A percentile compares a stretch with the other conserved stretches of the same genome.
Conservation (phyloP, 2,113 vertebrate genomes). For the Equus quagga region DNA sequence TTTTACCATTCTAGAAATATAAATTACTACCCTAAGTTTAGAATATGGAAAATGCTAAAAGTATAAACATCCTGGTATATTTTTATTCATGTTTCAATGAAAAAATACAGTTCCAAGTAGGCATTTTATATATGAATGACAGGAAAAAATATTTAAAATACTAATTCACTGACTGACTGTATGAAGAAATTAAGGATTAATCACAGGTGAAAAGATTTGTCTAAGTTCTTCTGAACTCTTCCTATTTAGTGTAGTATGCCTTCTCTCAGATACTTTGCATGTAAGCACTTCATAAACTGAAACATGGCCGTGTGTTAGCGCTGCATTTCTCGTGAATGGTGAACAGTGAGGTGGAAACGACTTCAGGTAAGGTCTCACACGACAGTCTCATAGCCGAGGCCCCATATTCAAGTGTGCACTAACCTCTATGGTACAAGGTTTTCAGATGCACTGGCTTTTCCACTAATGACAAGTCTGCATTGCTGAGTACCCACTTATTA, state of each 20-base stretch:
- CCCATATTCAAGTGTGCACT: neutral
- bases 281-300: neutral
- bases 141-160: neutral
- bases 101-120: conserved; percentile 4
- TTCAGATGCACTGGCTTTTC: neutral
- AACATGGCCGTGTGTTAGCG: neutral
- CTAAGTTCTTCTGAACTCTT: neutral
- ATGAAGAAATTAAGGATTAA: neutral
- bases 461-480: neutral
- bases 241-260: neutral
- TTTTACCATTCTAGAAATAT: conserved; percentile 10
- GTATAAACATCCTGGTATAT: neutral
- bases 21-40: neutral
- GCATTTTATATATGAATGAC: neutral
- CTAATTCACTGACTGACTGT: neutral
- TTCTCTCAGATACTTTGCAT: neutral
- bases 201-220: neutral
- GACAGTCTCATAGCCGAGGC: neutral
- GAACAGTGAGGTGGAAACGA: neutral
- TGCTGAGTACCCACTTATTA: neutral
- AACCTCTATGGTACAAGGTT: conserved; percentile 2
- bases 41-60: conserved; percentile 20
- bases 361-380: neutral
- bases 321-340: neutral
- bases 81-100: neutral